These are phyloP conservation scores for Pseudomyrmex dendroicus DNA, from an alignment of 1,140 invertebrate genomes.

Conservation along the genomic window DNA sequence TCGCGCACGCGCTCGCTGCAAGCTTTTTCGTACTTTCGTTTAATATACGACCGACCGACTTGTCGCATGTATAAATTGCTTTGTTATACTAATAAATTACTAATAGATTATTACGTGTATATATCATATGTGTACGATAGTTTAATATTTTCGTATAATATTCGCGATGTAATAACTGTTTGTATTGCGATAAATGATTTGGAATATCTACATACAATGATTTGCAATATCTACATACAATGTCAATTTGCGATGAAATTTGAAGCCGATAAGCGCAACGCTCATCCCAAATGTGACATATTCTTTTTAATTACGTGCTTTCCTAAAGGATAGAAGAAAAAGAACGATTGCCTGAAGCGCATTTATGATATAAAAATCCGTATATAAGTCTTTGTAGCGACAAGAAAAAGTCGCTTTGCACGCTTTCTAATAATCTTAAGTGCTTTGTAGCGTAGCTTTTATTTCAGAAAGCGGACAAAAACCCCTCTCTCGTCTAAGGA, in stretches of 20 bases:
- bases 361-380: not conserved
- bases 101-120: not conserved
- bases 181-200: not conserved
- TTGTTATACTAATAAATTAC: constrained; percentile 1
- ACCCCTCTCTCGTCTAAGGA: not conserved
- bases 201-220: not conserved
- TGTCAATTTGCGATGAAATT: constrained; percentile 1
- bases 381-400: not conserved
- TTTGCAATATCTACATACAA: not conserved
- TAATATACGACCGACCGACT: too few species aligned
- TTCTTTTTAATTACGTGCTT: constrained; percentile 7
- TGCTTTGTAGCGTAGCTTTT: constrained; percentile 43
- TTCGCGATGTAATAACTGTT: constrained; percentile 11
- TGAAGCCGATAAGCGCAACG: constrained; percentile 17
- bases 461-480: constrained; percentile 47
- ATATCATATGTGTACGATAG: not conserved
- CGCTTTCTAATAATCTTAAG: constrained; percentile 52
- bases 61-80: not conserved
- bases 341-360: constrained; percentile 2
- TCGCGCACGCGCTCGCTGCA: not conserved
- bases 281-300: not conserved
- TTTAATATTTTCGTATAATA: constrained; percentile 28
- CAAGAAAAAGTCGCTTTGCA: constrained; percentile 15
- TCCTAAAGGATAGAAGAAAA: not conserved
- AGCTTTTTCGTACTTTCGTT: too few species aligned